These are phyloP conservation scores for Megathymus violae DNA, from an alignment of 1,140 invertebrate species.

Conservation along the genomic window DNA sequence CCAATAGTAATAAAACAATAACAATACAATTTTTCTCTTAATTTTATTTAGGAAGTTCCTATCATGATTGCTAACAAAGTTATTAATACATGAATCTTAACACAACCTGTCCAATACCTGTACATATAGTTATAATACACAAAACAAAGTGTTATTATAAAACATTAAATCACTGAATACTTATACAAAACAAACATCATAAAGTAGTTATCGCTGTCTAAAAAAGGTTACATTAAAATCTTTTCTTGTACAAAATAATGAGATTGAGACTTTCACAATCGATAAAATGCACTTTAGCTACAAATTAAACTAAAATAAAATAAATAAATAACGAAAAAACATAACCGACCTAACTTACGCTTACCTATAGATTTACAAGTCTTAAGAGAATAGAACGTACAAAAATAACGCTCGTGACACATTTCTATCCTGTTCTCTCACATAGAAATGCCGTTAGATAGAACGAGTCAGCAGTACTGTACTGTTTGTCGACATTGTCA, in stretches of 20 bases:
- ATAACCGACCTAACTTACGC: conserved; percentile 51
- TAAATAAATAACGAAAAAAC: conserved; percentile 44
- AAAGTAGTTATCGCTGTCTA: conserved; percentile 26
- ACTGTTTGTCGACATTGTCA: too few relatives aligned
- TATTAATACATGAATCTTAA: background rate
- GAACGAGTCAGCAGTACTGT: too few relatives aligned
- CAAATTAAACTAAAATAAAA: conserved; percentile 40
- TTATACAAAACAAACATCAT: conserved; percentile 29
- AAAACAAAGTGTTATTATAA: conserved; percentile 19
- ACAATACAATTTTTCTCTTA: background rate
- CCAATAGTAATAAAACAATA: background rate
- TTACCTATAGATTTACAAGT: conserved; percentile 40
- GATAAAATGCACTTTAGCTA: conserved; percentile 52
- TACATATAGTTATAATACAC: conserved; percentile 36
- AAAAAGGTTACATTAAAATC: conserved; percentile 30
- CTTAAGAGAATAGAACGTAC: background rate
- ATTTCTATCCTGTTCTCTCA: too few relatives aligned
- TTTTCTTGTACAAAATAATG: conserved; percentile 29
- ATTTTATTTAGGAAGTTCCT: conserved; percentile 6
- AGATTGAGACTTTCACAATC: conserved; percentile 40
- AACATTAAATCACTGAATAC: conserved; percentile 25
- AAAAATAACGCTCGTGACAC: background rate
- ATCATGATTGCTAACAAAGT: conserved; percentile 6
- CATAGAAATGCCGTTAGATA: too few relatives aligned
- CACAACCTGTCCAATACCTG: conserved; percentile 42